phyloP scores from a whole-genome alignment of 1,140 invertebrate genomes.

The Drosophila lowei region DNA sequence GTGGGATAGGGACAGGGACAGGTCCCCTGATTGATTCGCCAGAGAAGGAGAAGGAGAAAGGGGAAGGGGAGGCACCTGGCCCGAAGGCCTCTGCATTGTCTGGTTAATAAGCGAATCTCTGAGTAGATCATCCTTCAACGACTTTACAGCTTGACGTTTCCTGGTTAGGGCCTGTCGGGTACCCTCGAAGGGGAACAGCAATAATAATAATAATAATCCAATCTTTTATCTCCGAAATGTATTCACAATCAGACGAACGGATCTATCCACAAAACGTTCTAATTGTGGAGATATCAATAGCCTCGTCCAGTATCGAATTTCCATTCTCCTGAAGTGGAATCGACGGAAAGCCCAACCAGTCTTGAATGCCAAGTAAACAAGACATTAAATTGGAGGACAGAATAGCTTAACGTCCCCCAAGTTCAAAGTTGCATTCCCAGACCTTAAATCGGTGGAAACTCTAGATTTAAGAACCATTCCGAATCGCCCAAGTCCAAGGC shows the following conservation, averaged over 20 bases:
- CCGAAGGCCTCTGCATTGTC: conserved; percentile 21
- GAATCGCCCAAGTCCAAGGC: too few relatives aligned
- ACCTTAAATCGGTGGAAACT: too few relatives aligned
- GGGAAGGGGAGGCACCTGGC: too few relatives aligned
- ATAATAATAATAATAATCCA: conserved; percentile 10
- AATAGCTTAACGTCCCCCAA: too few relatives aligned
- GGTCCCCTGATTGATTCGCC: conserved; percentile 19
- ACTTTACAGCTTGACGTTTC: conserved; percentile 53
- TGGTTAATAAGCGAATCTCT: conserved; percentile 45
- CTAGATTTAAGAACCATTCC: not conserved
- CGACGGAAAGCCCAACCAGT: too few relatives aligned
- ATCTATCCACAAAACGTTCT: conserved; percentile 26
- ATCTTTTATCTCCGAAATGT: conserved; percentile 24
- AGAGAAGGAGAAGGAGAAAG: not conserved
- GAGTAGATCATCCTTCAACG: conserved; percentile 52
- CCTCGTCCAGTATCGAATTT: conserved; percentile 33
- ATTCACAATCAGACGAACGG: not conserved
- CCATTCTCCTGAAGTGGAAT: not conserved
- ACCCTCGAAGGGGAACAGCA: not conserved
- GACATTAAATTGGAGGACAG: too few relatives aligned
- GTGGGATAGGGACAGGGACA: conserved; percentile 10
- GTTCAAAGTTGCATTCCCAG: too few relatives aligned
- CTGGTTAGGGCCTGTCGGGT: conserved; percentile 27
- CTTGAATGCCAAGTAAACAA: too few relatives aligned
- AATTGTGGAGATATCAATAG: conserved; percentile 21